These are phyloP conservation scores for Cactoblastis cactorum DNA, from an alignment of 2,888 invertebrate genomes.

Conservation along the genomic window DNA sequence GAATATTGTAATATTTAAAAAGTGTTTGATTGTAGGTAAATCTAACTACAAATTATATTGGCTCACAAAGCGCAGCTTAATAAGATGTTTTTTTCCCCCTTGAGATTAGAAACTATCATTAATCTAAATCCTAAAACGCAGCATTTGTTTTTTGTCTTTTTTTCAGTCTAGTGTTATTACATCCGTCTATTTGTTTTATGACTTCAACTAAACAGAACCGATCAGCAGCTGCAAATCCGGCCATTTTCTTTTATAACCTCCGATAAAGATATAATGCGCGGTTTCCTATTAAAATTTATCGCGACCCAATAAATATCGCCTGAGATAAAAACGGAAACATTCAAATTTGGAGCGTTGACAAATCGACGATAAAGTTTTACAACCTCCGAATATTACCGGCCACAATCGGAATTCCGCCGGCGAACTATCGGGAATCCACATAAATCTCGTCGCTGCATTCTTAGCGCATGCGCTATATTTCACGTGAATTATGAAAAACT, in stretches of 20 bases:
- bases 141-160: too few species aligned
- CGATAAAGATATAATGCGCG: conserved; percentile 10
- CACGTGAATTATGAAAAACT: neutral
- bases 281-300: conserved; percentile 14
- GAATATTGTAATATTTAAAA: too few species aligned
- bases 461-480: neutral
- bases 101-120: too few species aligned
- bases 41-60: too few species aligned
- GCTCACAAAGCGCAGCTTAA: too few species aligned
- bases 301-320: conserved; percentile 20
- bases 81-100: too few species aligned
- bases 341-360: conserved; percentile 41
- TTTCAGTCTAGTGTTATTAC: neutral
- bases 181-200: neutral
- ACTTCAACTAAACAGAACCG: conserved; percentile 1
- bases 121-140: too few species aligned
- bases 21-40: too few species aligned
- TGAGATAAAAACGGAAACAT: conserved; percentile 26
- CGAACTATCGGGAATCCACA: conserved; percentile 28
- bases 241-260: conserved; percentile 5
- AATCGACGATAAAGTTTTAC: conserved; percentile 48
- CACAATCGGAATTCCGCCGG: conserved; percentile 32
- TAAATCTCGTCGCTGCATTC: conserved; percentile 28
- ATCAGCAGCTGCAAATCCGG: conserved; percentile 4
- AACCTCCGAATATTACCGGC: conserved; percentile 32